Evolutionary conservation across 2,888 invertebrate genomes (phyloP).

Genomic region (Bedellia somnulentella): DNA sequence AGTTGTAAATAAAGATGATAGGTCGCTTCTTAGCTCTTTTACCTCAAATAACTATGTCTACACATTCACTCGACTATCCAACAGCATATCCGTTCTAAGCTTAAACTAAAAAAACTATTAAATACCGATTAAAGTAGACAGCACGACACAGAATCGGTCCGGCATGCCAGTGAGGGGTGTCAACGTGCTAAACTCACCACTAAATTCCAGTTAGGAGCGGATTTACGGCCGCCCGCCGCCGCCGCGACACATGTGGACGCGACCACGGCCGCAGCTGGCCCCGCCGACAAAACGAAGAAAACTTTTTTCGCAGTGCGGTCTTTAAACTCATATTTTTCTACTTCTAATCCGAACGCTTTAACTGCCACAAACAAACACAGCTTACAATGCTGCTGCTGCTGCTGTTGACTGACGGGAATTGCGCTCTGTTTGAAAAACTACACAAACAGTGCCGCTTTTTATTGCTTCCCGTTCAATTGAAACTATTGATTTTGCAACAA

Average conservation of each 20-base stretch:
- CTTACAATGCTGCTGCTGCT: not conserved
- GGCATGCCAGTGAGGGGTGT: no score
- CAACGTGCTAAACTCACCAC: slow-evolving; percentile 17
- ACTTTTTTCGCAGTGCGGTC: slow-evolving; percentile 47
- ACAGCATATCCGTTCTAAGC: no score
- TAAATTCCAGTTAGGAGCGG: slow-evolving; percentile 46
- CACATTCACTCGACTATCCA: no score
- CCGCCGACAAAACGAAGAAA: slow-evolving; percentile 30
- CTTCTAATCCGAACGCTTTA: slow-evolving; percentile 4
- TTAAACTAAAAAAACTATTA: no score
- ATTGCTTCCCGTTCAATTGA: no score
- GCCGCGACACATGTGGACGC: slow-evolving; percentile 41
- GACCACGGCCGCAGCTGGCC: slow-evolving; percentile 22
- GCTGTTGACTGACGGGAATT: no score
- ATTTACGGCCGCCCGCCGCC: slow-evolving; percentile 33
- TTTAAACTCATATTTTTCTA: slow-evolving; percentile 22
- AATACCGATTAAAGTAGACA: no score
- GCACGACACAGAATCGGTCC: no score
- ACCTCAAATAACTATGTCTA: no score
- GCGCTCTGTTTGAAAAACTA: not conserved
- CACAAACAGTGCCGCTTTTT: not conserved
- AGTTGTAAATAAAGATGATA: no score
- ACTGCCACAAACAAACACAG: slow-evolving; percentile 1
- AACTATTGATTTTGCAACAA: no score
- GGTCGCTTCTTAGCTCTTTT: no score